Conservation (phyloP, 2,113 vertebrate genomes). For the Takifugu bimaculatus region DNA sequence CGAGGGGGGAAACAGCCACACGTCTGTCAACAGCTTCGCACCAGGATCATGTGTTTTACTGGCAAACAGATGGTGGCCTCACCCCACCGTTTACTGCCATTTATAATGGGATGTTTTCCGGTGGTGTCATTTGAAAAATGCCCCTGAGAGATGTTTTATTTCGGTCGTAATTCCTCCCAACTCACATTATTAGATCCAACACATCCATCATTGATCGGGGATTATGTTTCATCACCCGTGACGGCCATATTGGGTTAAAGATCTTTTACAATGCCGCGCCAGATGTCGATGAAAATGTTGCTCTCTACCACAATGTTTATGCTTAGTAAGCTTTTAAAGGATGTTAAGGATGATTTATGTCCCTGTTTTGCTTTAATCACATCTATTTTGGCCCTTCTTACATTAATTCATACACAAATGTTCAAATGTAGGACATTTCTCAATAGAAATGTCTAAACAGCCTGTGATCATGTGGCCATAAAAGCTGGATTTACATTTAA, state of each 20-base stretch:
- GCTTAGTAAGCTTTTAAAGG: no score
- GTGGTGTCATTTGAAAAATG: conserved; percentile 25
- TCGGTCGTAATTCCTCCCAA: conserved; percentile 6
- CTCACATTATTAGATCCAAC: conserved; percentile 12
- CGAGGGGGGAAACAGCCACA: conserved; percentile 6
- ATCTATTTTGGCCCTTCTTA: no score
- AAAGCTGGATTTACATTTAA: no score
- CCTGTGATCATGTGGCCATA: neutral
- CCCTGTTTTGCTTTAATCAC: no score
- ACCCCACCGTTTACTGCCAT: neutral
- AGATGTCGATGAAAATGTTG: no score
- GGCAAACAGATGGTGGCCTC: neutral
- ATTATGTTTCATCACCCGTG: conserved; percentile 9
- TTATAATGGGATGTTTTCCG: conserved; percentile 3
- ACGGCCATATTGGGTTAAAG: neutral
- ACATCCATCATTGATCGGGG: conserved; percentile 3
- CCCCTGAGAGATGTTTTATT: conserved; percentile 31
- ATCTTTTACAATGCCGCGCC: no score
- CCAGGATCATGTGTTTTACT: neutral
- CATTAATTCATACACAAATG: no score
- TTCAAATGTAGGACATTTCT: no score
- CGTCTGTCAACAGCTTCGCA: conserved; percentile 26
- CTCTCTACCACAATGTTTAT: no score
- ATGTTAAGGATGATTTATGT: no score
- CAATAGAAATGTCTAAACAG: no score